Base-by-base conservation (phyloP, 2,888 invertebrate genomes). In the Drosophila conformis region DNA sequence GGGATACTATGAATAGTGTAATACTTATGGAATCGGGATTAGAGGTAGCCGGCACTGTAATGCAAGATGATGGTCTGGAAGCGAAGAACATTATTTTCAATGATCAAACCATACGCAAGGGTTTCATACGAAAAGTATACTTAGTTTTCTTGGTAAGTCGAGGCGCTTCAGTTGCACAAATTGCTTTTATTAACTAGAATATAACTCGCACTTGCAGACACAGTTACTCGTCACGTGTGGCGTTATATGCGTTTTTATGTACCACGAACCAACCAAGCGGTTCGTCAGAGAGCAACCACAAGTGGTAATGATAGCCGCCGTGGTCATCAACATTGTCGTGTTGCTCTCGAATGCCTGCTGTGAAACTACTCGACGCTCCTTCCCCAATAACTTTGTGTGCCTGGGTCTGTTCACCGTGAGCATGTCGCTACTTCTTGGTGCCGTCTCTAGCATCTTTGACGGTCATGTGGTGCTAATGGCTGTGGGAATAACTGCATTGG, bases 201-300 rank as follows among this genome's bases (percentile, higher is more conserved):
- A 4, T 4, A n/a, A 18, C 57, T 51, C 8, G 21, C 38, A 93
- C 40, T 73, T 65, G 0, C 35, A 97, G 96, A 94, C 95, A 36
- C 98, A 99, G 93, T 94, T 99, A 60, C 90, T 95, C 2, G 94
- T 98, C 54, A 97, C 98, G 0, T 93, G 96, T 78, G 94, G 94
- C 0, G 95, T 98, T 91, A 96, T 98, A 76, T 94, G 95, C 0
- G 92, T 97, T 73, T 97, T 98, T 92, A 90, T 95, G 46, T 96
- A 94, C 91, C 95, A 96, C 90, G 52, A 91, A 33, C 94, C 94
- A 0, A 96, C 96, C 1, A 94, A 94, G 80, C 0, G 67, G 1
- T 97, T 95, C 94, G 95, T 86, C 1, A 35, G 69, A 15, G 1
- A 56, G 0, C 71, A 91, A 40, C 72, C 63, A 0, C 21, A 18